Conservation (phyloP, 35 echinoderm and acorn worm species). For the Diadema setosum region DNA sequence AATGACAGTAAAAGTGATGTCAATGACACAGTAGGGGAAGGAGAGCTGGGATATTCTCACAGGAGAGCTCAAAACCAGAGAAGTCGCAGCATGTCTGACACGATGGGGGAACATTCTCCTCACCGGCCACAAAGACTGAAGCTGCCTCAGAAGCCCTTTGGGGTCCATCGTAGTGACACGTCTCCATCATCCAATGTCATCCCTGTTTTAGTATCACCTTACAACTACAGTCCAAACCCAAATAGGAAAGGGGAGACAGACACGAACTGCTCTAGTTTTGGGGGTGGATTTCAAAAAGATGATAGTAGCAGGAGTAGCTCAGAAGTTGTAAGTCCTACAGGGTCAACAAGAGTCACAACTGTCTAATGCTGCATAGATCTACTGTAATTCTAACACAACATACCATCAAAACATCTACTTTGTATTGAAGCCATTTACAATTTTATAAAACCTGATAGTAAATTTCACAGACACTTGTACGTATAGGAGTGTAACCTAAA, state of each 20-base stretch:
- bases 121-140: slow-evolving; percentile 79
- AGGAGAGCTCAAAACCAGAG: slow-evolving; percentile 33
- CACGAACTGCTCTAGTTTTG: neutral
- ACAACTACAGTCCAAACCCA: slow-evolving; percentile 92
- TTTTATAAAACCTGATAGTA: too few relatives aligned
- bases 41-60: neutral
- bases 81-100: slow-evolving; percentile 66
- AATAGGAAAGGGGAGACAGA: slow-evolving; percentile 30
- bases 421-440: too few relatives aligned
- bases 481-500: too few relatives aligned
- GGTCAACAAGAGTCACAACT: slow-evolving; percentile 64
- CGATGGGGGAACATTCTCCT: slow-evolving; percentile 33
- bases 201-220: slow-evolving; percentile 90
- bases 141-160: slow-evolving; percentile 92
- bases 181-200: slow-evolving; percentile 74
- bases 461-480: too few relatives aligned
- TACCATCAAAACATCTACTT: too few relatives aligned
- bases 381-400: neutral
- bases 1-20: slow-evolving; percentile 20
- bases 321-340: slow-evolving; percentile 60
- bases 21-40: neutral
- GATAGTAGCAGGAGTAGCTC: slow-evolving; percentile 12
- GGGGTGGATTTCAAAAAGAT: neutral
- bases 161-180: slow-evolving; percentile 73
- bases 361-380: slow-evolving; percentile 24